These are phyloP conservation scores for Acleris literana DNA, from an alignment of 2,888 invertebrate genomes.

Conservation along the genomic window DNA sequence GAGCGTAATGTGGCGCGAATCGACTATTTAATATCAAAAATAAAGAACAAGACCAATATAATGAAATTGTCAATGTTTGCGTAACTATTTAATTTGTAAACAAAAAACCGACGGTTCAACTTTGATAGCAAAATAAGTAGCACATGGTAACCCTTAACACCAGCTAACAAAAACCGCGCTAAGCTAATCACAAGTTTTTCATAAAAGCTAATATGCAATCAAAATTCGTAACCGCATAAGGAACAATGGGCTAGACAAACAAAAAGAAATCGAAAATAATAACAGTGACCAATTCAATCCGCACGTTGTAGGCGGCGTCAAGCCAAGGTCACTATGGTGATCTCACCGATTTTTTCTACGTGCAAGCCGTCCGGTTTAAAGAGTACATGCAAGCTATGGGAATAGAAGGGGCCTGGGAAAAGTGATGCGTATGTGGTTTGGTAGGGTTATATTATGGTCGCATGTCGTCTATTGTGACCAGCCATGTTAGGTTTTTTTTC, in stretches of 20 bases:
- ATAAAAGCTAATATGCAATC: slow-evolving; percentile 34
- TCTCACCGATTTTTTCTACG: slow-evolving; percentile 72
- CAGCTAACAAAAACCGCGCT: slow-evolving; percentile 1
- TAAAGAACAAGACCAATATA: too few species aligned
- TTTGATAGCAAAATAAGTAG: background rate
- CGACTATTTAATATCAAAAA: too few species aligned
- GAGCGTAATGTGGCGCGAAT: too few species aligned
- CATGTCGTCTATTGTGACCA: slow-evolving; percentile 59
- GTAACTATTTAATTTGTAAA: too few species aligned
- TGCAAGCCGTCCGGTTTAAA: slow-evolving; percentile 60
- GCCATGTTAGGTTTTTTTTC: slow-evolving; percentile 64
- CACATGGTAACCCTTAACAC: background rate
- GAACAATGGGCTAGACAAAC: slow-evolving; percentile 33
- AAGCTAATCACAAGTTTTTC: slow-evolving; percentile 30
- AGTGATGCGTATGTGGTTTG: slow-evolving; percentile 40
- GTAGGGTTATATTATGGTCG: slow-evolving; percentile 52
- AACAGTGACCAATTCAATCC: slow-evolving; percentile 64
- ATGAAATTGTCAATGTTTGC: too few species aligned
- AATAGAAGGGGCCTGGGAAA: slow-evolving; percentile 46
- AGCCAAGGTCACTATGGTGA: slow-evolving; percentile 71
- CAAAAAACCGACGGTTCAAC: background rate
- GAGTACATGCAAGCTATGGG: slow-evolving; percentile 46
- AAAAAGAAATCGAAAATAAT: slow-evolving; percentile 55
- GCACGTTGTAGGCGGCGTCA: slow-evolving; percentile 54
- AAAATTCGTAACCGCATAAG: slow-evolving; percentile 35